Conservation (phyloP, 1,140 invertebrate genomes). For the Eriocheir sinensis region DNA sequence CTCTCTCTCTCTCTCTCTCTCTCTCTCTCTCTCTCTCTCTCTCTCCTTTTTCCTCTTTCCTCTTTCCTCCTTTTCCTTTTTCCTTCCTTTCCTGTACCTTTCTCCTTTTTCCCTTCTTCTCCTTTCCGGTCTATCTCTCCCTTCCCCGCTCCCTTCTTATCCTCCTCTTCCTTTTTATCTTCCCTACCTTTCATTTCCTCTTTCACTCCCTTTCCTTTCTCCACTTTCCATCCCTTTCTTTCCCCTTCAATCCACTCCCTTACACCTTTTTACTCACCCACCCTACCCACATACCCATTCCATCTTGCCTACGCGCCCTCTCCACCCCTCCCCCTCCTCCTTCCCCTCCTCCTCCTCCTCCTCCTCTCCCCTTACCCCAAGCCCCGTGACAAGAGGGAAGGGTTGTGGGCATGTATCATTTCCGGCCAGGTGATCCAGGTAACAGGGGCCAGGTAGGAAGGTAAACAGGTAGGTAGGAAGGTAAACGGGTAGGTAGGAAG, state of each 20-base stretch:
- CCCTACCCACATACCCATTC: background rate
- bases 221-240: background rate
- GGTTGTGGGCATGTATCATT: background rate
- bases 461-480: too few species aligned
- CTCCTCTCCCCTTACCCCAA: too few species aligned
- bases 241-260: too few species aligned
- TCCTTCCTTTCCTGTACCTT: background rate
- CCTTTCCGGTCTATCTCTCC: background rate
- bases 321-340: background rate
- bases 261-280: background rate
- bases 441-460: background rate
- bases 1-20: background rate
- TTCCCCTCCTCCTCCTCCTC: too few species aligned
- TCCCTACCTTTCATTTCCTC: background rate
- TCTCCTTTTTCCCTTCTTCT: background rate
- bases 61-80: too few species aligned
- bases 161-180: slow-evolving; percentile 3
- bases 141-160: background rate
- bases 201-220: slow-evolving; percentile 26
- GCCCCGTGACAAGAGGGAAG: too few species aligned
- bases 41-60: slow-evolving; percentile 23
- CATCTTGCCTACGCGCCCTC: background rate
- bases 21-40: too few species aligned
- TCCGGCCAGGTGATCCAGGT: background rate
- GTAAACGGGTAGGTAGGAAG: too few species aligned